Base-by-base conservation (phyloP, 2,113 vertebrate genomes). In the Oncorhynchus clarkii region DNA sequence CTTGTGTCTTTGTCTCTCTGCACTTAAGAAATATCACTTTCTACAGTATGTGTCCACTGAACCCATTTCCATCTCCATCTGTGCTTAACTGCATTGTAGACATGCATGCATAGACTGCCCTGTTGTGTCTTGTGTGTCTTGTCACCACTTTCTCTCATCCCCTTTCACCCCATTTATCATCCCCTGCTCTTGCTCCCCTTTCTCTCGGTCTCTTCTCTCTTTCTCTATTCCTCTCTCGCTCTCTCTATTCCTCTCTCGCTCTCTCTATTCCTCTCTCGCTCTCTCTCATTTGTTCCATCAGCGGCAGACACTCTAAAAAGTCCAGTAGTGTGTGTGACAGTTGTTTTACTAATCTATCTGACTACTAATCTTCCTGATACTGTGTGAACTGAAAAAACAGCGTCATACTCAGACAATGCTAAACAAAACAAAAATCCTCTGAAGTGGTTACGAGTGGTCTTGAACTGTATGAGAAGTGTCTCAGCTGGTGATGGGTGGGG, bases 291-390 rank as follows among this genome's bases (percentile, higher is more conserved):
- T 29, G 67, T 57, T 14, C 11, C 76, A 66, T 85, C 77, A 93
- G 90, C 89, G 90, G 89, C 77, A 49, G 80, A 31, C 88, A 60
- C 70, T 75, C 78, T 54, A 88, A 8, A 88, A 92, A 90, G 91
- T 93, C 93, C 54, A 80, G 84, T 86, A 80, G 13, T 39, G 45
- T 70, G 5, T 69, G n/a, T 24, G 68, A 48, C 59, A 45, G 71
- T 76, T 67, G 49, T 72, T 79, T 74, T 64, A 70, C 16, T n/a
- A 8, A 7, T 31, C 27, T 45, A 45, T 8, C 39, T 45, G 39
- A 45, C 39, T 45, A 45, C 9, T 45, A 45, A 45, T 45, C 9
- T 31, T 45, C 31, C 67, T 34, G 31, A 20, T 68, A 20, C 18
- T 29, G 29, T 18, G 26, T 29, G 66, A 67, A 62, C 20, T 22